A percentile compares a stretch with the other conserved stretches of the same genome.
Evolutionary conservation across 2,888 invertebrate species (phyloP).

Genomic region (Galerucella pusilla): DNA sequence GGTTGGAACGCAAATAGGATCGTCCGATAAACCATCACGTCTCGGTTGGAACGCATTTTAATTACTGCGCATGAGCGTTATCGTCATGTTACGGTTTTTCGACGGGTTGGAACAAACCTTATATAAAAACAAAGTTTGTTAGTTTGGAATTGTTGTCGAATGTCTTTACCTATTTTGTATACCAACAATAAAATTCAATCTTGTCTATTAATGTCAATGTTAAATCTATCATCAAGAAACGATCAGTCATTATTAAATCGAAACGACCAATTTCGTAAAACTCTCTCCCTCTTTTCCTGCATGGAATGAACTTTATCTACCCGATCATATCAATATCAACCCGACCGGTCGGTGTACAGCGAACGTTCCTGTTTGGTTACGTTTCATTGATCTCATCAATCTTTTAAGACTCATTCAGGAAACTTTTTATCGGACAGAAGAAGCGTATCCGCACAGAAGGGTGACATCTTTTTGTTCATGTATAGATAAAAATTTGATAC

Average conservation of each 20-base stretch:
- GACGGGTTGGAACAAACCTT: too few species aligned
- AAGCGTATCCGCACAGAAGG: slow-evolving; percentile 6
- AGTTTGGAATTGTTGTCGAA: too few species aligned
- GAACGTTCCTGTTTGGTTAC: slow-evolving; percentile 20
- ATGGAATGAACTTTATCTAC: slow-evolving; percentile 16
- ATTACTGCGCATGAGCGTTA: too few species aligned
- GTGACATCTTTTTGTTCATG: slow-evolving; percentile 7
- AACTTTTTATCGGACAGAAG: slow-evolving; percentile 9
- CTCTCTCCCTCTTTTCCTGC: background rate
- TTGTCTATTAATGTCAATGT: background rate
- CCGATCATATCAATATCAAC: slow-evolving; percentile 14
- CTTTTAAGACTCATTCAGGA: slow-evolving; percentile 30
- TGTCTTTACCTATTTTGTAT: too few species aligned
- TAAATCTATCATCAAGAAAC: background rate
- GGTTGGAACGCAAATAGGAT: too few species aligned
- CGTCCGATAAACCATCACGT: too few species aligned
- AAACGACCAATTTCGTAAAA: slow-evolving; percentile 1
- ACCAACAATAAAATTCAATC: too few species aligned
- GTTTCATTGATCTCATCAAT: slow-evolving; percentile 39
- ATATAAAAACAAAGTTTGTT: too few species aligned
- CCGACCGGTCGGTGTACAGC: slow-evolving; percentile 5
- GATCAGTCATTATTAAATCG: background rate
- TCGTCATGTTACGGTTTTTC: too few species aligned
- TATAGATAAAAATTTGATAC: background rate
- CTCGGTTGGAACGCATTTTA: too few species aligned